Percentiles rank a stretch among this genome's conserved stretches.
phyloP scores from a whole-genome alignment of 2,797 vertebrate species.

The Loris lydekkerianus region DNA sequence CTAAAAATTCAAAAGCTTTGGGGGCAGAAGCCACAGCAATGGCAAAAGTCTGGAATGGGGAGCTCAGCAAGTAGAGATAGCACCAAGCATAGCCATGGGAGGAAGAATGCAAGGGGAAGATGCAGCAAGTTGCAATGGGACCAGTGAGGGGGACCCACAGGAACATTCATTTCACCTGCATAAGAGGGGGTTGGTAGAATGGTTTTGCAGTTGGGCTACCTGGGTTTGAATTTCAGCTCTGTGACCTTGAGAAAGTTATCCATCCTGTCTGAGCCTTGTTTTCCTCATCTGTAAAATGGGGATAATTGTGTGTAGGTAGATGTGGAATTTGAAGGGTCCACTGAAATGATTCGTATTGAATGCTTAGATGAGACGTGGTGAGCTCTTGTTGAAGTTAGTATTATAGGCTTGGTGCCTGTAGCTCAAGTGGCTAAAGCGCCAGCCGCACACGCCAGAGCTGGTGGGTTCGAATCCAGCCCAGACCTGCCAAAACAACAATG shows the following conservation, averaged over 20 bases:
- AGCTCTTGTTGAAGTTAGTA: background rate
- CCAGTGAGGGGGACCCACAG: background rate
- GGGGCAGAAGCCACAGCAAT: background rate
- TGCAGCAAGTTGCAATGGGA: background rate
- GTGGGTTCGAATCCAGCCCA: no score
- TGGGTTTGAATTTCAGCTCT: background rate
- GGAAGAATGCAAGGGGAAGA: background rate
- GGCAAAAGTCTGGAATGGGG: background rate
- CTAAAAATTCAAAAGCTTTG: no score
- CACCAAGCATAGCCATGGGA: accelerated
- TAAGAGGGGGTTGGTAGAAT: background rate
- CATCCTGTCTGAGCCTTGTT: background rate
- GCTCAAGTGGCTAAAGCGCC: no score
- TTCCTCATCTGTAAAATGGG: background rate
- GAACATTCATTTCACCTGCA: background rate
- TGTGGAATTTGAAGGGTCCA: background rate
- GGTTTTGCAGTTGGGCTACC: background rate
- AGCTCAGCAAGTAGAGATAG: background rate
- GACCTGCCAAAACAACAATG: no score
- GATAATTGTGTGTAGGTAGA: background rate
- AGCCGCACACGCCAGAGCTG: no score
- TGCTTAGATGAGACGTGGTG: background rate
- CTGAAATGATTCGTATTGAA: background rate
- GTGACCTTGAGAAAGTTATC: background rate
- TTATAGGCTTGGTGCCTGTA: no score